Conservation (phyloP, 2,113 vertebrate species). For the Strix uralensis region DNA sequence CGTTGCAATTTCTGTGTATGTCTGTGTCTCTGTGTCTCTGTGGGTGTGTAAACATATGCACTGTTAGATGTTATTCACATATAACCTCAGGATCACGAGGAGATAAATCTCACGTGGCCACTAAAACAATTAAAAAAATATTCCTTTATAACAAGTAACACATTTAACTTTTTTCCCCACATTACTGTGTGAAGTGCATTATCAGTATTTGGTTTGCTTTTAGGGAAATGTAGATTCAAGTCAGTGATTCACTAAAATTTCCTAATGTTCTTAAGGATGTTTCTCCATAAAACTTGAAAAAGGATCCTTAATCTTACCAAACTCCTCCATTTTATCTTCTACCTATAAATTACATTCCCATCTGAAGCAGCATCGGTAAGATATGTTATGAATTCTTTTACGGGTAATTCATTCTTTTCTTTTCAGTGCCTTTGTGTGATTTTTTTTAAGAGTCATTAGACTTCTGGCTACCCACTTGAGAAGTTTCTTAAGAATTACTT, state of each 20-base stretch:
- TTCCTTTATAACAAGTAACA: background rate
- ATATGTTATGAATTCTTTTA: conserved; percentile 14
- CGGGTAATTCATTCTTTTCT: background rate
- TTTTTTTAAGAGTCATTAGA: background rate
- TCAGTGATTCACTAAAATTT: background rate
- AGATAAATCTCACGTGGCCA: background rate
- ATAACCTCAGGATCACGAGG: background rate
- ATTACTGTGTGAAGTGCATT: background rate
- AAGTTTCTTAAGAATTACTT: background rate
- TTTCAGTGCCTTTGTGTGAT: background rate
- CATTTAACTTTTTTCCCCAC: background rate
- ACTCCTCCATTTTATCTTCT: conserved; percentile 17
- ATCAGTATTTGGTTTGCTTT: background rate
- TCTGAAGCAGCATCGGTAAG: background rate
- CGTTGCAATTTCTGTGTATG: background rate
- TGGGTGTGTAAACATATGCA: background rate
- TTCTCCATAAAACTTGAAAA: conserved; percentile 5
- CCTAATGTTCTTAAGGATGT: background rate
- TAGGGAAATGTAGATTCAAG: background rate
- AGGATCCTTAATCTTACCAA: background rate
- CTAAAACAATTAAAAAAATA: background rate
- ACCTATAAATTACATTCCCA: conserved; percentile 1
- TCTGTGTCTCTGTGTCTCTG: background rate
- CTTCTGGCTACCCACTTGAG: background rate
- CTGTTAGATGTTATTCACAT: no score